Evolutionary conservation across 1,140 invertebrate genomes (phyloP).

Genomic region (Heterodera carotae): DNA sequence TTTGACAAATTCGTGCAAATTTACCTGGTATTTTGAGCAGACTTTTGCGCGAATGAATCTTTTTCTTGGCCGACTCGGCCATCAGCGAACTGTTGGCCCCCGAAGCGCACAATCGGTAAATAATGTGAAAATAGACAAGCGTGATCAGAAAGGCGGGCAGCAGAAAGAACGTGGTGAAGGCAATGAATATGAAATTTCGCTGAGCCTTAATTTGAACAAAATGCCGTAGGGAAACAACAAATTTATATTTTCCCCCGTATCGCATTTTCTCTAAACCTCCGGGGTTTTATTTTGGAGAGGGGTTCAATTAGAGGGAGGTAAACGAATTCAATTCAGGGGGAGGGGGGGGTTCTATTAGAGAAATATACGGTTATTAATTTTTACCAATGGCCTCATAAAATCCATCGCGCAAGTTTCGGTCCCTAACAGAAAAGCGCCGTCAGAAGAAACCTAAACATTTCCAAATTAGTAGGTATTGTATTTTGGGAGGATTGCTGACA

Average conservation of each 20-base stretch:
- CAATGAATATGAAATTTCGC: slow-evolving; percentile 39
- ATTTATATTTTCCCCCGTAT: not conserved
- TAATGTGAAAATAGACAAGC: slow-evolving; percentile 58
- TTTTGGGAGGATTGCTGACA: slow-evolving; percentile 10
- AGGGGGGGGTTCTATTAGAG: no score
- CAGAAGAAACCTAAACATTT: slow-evolving; percentile 40
- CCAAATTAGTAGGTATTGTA: no score
- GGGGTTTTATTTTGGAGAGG: no score
- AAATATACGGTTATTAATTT: no score
- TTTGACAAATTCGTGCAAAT: not conserved
- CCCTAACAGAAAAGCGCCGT: slow-evolving; percentile 37
- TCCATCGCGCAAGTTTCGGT: slow-evolving; percentile 61
- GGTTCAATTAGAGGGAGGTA: no score
- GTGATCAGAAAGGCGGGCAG: slow-evolving; percentile 60
- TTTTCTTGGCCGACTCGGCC: slow-evolving; percentile 42
- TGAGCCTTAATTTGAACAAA: slow-evolving; percentile 34
- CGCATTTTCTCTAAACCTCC: no score
- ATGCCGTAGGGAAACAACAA: not conserved
- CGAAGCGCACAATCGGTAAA: slow-evolving; percentile 41
- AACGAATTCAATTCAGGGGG: no score
- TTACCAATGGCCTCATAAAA: slow-evolving; percentile 25
- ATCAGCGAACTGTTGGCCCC: slow-evolving; percentile 35
- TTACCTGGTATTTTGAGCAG: slow-evolving; percentile 58
- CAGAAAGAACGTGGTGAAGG: slow-evolving; percentile 53
- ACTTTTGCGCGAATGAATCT: slow-evolving; percentile 38